These are phyloP conservation scores for Nesidiocoris tenuis DNA, from an alignment of 2,888 invertebrate genomes.

Conservation along the genomic window DNA sequence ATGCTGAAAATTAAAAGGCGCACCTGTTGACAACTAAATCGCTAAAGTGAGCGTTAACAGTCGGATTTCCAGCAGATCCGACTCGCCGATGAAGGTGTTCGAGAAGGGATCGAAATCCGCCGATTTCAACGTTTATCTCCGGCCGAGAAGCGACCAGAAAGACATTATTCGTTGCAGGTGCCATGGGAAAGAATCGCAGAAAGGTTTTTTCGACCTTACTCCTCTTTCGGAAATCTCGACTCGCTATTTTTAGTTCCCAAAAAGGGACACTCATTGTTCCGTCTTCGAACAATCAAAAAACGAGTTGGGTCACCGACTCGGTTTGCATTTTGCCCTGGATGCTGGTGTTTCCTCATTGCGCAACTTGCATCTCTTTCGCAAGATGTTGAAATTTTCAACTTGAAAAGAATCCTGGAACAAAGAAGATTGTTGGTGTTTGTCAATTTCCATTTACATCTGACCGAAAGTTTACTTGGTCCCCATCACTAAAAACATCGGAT, in stretches of 20 bases:
- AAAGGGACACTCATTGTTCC: background rate
- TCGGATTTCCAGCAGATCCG: background rate
- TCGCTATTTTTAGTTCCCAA: background rate
- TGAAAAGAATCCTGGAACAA: too few relatives aligned
- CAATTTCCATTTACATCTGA: too few relatives aligned
- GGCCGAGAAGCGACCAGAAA: background rate
- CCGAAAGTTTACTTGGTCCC: too few relatives aligned
- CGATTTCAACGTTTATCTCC: background rate
- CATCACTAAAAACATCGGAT: too few relatives aligned
- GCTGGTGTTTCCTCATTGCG: too few relatives aligned
- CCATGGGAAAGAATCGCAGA: background rate
- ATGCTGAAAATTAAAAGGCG: background rate
- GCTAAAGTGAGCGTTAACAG: background rate
- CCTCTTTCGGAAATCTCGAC: background rate
- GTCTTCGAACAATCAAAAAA: background rate
- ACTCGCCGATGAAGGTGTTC: background rate
- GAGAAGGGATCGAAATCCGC: background rate
- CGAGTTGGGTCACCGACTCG: conserved; percentile 3
- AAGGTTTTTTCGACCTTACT: background rate
- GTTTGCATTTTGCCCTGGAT: background rate
- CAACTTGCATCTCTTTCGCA: too few relatives aligned
- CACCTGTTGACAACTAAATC: conserved; percentile 13
- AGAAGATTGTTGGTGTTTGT: too few relatives aligned
- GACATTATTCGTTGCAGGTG: background rate
- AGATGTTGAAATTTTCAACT: too few relatives aligned